Base-by-base conservation (phyloP, 2,113 vertebrate species). In the Pheucticus melanocephalus region DNA sequence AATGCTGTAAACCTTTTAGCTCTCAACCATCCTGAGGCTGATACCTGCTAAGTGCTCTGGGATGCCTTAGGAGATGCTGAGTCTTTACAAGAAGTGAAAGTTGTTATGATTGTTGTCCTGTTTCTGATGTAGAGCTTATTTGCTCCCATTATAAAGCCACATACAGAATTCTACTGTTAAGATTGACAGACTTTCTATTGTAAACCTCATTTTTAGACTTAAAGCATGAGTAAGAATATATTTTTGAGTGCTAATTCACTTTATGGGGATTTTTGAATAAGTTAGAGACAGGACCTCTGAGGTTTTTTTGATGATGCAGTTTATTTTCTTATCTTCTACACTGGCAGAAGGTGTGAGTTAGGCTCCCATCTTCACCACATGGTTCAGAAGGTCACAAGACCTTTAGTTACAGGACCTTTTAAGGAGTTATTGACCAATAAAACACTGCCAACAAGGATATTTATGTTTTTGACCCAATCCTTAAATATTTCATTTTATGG, bases 171-270 rank as follows among this genome's bases (percentile, higher is more conserved):
- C 33, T 56, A 48, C 76, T 84, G 53, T 51, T 82, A 64, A 93
- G 66, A 82, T 87, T 92, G 22, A 83, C 72, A 97, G n/a, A n/a
- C 37, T 45, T 80, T 42, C 40, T 71, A 31, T 40, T 87, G 57
- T 75, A 84, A 90, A 92, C 30, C 40, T 37, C 73, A n/a, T 70
- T 94, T 96, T 93, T 63, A 85, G 45, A 39, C 54, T 90, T 94
- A 80, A 89, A 84, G 30, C 30, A 39, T 84, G 64, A 51, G 65
- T 86, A 60, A 54, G 63, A 88, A 50, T 70, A 22, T 63, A 91
- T 53, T 30, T 91, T 88, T 82, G 70, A 81, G 64, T 80, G 73
- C 7, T 78, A 23, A 35, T 57, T 57, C 56, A 24, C 22, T 57
- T n/a, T 16, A 10, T 57, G 56, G 56, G 56, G 33, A 23, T 23